phyloP scores from a whole-genome alignment of 2,797 vertebrate genomes.

The Parambassis ranga region DNA sequence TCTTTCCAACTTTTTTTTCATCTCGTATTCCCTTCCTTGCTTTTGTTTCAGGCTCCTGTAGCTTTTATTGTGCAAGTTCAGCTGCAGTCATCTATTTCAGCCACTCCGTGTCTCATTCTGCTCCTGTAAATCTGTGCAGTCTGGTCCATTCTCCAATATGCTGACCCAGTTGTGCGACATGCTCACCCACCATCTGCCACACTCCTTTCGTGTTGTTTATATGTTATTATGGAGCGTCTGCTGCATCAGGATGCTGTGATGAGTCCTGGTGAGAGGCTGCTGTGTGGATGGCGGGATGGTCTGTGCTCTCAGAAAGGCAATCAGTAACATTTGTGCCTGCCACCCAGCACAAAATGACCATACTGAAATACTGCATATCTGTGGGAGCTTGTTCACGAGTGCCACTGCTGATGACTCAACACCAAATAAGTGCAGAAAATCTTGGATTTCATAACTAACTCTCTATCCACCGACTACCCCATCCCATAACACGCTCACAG shows the following conservation, averaged over 20 bases:
- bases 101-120: slow-evolving; percentile 13
- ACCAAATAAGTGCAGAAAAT: background rate
- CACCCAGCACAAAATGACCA: slow-evolving; percentile 12
- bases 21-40: background rate
- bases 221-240: slow-evolving; percentile 32
- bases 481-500: too few relatives aligned
- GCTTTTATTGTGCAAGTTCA: slow-evolving; percentile 19
- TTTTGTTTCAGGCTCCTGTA: background rate
- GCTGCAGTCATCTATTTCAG: slow-evolving; percentile 32
- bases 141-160: slow-evolving; percentile 25
- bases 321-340: slow-evolving; percentile 6
- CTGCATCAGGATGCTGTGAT: slow-evolving; percentile 10
- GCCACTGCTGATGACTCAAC: too few relatives aligned
- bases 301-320: slow-evolving; percentile 5
- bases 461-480: too few relatives aligned
- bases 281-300: slow-evolving; percentile 12
- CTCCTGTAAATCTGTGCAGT: background rate
- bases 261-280: slow-evolving; percentile 11
- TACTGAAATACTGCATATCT: slow-evolving; percentile 3
- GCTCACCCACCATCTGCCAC: slow-evolving; percentile 40
- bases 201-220: slow-evolving; percentile 39
- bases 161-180: slow-evolving; percentile 48
- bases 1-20: background rate
- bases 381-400: slow-evolving; percentile 18
- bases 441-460: slow-evolving; percentile 31